Evolutionary conservation across 1,140 invertebrate genomes (phyloP), one percentile per base, ranked within the genome.

Genomic region (Eulimnadia texana): DNA sequence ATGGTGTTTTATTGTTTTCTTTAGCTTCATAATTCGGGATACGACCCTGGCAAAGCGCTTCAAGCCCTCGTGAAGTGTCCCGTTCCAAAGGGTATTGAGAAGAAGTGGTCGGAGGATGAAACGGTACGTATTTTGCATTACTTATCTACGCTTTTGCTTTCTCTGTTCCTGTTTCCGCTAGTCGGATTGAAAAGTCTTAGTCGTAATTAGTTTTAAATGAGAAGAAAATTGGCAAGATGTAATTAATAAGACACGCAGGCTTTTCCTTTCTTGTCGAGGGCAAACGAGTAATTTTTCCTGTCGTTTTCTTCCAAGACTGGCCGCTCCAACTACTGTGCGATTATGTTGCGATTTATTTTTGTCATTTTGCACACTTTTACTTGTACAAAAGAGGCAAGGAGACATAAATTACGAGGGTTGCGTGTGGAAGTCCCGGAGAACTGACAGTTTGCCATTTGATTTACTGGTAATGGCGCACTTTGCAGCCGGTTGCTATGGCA

Each of bases 101-200:
- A 96, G 73, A 95, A 95, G 74, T 98, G 93, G 93, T 85, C 86
- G 64, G 93, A 98, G 75, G 93, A 98, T 70, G 93, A 98, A 79
- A 89, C 87, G 66, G 84, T 87, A 76, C 77, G 79, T 76, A 50
- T 64, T 33, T 29, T n/a, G n/a, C n/a, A n/a, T n/a, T n/a, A n/a
- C n/a, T 1, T 3, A 62, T 10, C 23, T 63, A 62, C 50, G 20
- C 50, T 59, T 58, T 60, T 20, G 62, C 62, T 27, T 25, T 50
- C n/a, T 63, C 50, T 62, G 19, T 42, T 42, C 6, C 6, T 42
- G 16, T 42, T n/a, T n/a, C n/a, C n/a, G n/a, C n/a, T n/a, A n/a
- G 33, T 9, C 33, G 16, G 16, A 42, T 42, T 42, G 33, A 42
- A 42, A 16, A 42, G 33, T 16, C 33, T 9, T 16, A 42, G 33